Evolutionary conservation across 2,888 invertebrate species (phyloP), one percentile per base, ranked within the genome.

Genomic region (Villa cingulata): DNA sequence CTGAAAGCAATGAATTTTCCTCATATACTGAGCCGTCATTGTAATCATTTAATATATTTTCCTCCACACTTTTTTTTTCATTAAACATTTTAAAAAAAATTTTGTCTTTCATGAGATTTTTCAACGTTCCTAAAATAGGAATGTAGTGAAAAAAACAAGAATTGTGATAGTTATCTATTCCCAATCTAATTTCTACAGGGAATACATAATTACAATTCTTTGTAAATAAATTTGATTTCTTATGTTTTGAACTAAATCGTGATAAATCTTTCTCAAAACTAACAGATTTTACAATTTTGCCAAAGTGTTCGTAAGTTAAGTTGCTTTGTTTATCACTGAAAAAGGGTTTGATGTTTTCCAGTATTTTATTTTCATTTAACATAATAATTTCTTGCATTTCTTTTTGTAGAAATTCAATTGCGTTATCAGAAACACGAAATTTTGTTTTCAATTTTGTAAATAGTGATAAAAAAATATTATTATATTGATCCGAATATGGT

Each of bases 1-100:
- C 6, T 9, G 27, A 27, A 41, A 54, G 51, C 49, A 54, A 53
- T 29, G 4, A 32, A 32, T 51, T 54, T 23, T 48, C 44, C 48
- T 50, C 48, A 41, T 41, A 52, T 29, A 36, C 20, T 39, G 32
- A 10, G 12, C 29, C 29, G 45, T 55, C 53, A 37, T 32, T 47
- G 17, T 43, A 37, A 27, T 42, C 27, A 41, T 9, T 37, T 14
- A 20, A 41, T 12, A 47, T 14, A 44, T 16, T 14, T 41, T 4
- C 15, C 19, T 41, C 27, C 5, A 5, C 5, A 10, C 6, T 14
- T 41, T 41, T 41, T 14, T 15, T 15, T 15, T 41, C 7, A 16
- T 41, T 3, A 27, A 23, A 41, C 14, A 41, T 2, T 7, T 27
- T 36, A 19, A 40, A 50, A 43, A 51, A 40, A 15, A 37, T 20